Conservation (phyloP, 2,888 invertebrate species). For the Scrobipalpa costella region DNA sequence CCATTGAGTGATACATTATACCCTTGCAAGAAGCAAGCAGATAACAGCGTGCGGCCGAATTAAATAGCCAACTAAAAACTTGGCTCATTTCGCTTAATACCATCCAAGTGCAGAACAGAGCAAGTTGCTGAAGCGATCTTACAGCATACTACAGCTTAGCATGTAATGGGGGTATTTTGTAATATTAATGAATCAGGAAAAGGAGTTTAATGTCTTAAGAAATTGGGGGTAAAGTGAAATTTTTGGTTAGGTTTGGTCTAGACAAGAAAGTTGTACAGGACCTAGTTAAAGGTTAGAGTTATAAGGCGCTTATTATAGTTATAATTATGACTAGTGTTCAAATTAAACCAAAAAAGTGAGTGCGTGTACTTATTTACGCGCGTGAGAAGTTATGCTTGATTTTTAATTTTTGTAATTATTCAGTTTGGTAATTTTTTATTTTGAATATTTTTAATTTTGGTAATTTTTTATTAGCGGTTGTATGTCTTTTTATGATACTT, state of each 20-base stretch:
- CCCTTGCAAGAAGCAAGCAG: slow-evolving; percentile 39
- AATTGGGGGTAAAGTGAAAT: neutral
- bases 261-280: too few species aligned
- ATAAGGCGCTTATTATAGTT: too few species aligned
- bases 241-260: neutral
- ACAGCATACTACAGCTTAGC: neutral
- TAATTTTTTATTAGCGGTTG: too few species aligned
- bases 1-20: slow-evolving; percentile 39
- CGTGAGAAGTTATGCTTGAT: too few species aligned
- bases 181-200: neutral
- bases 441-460: too few species aligned
- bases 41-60: slow-evolving; percentile 63
- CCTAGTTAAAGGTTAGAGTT: too few species aligned
- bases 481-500: too few species aligned
- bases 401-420: too few species aligned
- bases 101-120: slow-evolving; percentile 31
- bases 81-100: slow-evolving; percentile 52
- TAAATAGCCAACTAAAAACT: slow-evolving; percentile 67
- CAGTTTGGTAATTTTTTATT: too few species aligned
- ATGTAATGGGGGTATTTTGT: neutral
- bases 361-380: too few species aligned
- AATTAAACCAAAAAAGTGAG: too few species aligned
- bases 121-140: slow-evolving; percentile 3
- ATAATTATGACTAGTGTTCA: too few species aligned
- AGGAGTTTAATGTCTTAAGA: neutral